Conservation (phyloP, 1,140 invertebrate species). For the Scaptomyza pallida region DNA sequence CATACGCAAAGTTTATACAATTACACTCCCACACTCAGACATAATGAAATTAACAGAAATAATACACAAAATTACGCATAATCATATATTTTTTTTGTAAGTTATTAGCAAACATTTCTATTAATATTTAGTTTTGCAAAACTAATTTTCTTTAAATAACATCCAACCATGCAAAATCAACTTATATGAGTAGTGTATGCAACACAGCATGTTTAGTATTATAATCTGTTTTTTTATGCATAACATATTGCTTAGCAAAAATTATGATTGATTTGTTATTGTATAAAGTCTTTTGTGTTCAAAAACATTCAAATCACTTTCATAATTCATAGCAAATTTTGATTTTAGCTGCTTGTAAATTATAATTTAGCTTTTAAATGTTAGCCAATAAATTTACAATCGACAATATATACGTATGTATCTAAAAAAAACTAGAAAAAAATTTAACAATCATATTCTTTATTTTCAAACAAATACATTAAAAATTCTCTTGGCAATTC, state of each 20-base stretch:
- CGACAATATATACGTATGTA: conserved; percentile 8
- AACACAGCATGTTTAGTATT: conserved; percentile 12
- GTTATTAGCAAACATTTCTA: conserved; percentile 37
- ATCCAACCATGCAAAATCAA: conserved; percentile 23
- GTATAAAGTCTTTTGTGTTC: not conserved
- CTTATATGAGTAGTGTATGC: conserved; percentile 3
- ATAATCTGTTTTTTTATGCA: not conserved
- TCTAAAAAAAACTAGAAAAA: conserved; percentile 16
- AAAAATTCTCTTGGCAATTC: conserved; percentile 30
- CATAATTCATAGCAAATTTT: not conserved
- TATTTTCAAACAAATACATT: conserved; percentile 32
- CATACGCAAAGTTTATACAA: conserved; percentile 20
- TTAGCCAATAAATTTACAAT: conserved; percentile 11
- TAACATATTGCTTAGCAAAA: not conserved
- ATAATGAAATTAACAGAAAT: conserved; percentile 40
- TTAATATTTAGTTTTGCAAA: conserved; percentile 31
- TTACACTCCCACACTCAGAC: conserved; percentile 16
- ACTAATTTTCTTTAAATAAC: conserved; percentile 30
- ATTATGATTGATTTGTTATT: not conserved
- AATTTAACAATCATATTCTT: conserved; percentile 45
- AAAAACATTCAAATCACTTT: not conserved
- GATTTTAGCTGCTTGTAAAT: conserved; percentile 6
- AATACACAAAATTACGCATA: conserved; percentile 50
- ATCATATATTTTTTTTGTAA: conserved; percentile 41
- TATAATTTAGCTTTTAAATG: not conserved